phyloP scores from a whole-genome alignment of 2,888 invertebrate genomes.

The Tetragnatha montana region DNA sequence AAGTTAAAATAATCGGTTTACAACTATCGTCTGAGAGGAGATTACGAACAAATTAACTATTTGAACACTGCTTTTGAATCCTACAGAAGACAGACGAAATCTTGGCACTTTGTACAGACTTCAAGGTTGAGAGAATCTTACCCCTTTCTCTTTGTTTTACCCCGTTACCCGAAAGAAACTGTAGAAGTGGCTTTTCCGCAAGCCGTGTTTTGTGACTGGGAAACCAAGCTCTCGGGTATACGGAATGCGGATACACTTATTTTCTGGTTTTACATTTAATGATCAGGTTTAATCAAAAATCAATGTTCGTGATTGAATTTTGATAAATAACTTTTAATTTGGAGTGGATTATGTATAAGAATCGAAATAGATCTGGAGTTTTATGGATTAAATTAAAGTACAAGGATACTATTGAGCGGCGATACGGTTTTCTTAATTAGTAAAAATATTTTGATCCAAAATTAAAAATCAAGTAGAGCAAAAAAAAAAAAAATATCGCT shows the following conservation, averaged over 20 bases:
- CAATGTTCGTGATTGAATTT: not conserved
- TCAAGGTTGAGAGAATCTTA: not conserved
- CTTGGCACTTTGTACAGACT: not conserved
- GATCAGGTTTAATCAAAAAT: not conserved
- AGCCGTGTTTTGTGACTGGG: not conserved
- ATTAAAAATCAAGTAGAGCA: too few species aligned
- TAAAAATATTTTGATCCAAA: too few species aligned
- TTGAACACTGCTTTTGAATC: not conserved
- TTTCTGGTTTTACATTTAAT: too few species aligned
- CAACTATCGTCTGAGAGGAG: too few species aligned
- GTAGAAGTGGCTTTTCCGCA: not conserved
- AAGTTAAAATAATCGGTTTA: too few species aligned
- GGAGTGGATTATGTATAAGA: not conserved
- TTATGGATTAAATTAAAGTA: not conserved
- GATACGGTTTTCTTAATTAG: not conserved
- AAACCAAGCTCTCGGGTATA: not conserved
- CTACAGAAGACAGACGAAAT: not conserved
- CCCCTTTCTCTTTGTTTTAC: not conserved
- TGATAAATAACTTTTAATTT: not conserved
- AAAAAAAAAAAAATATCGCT: too few species aligned
- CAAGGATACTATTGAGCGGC: not conserved
- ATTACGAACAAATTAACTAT: too few species aligned
- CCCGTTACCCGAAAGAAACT: not conserved
- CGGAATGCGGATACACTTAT: too few species aligned
- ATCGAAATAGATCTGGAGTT: not conserved